Base-by-base conservation (phyloP, 2,888 invertebrate species). In the Nomada ferruginata region DNA sequence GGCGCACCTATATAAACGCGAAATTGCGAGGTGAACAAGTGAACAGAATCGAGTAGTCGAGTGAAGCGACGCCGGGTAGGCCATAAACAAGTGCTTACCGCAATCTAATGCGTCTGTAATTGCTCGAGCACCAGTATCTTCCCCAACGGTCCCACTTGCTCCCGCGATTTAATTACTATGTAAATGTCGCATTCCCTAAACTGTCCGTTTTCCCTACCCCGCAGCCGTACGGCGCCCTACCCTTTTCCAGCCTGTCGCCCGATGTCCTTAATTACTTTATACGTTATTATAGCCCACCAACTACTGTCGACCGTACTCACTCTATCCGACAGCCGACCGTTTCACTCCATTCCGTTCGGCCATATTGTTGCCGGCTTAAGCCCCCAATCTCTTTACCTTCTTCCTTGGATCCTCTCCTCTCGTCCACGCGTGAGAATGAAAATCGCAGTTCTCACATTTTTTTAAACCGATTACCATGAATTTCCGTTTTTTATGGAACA, bases 41-140 rank as follows among this genome's bases (percentile, higher is more conserved):
- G 85, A 82, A 83, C 79, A 83, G 86, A 85, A 84, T 88, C 87
- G 87, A 88, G 87, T 84, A 69, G 42, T 57, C 55, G 86, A 88
- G 85, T 85, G 85, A 84, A 84, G 79, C 80, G 84, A 84, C 79
- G 80, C 80, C 70, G 86, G 82, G 84, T 79, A 85, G 87, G 88
- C 87, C 85, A 86, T 89, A 87, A 89, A 88, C 87, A 89, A 87
- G 87, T 93, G 93, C 93, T 93, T 93, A 93, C 93, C 93, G 93
- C 93, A 93, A 93, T 93, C 93, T 93, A 93, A 93, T 93, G 93
- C 93, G 92, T 93, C 93, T 93, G 93, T 93, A 93, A 93, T 93
- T 93, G 93, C 91, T 93, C 91, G 91, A 91, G 91, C 92, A 91
- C 92, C 90, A 88, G 93, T 93, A 92, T 92, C 93, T 93, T 92